Evolutionary conservation across 2,888 invertebrate species (phyloP).

Genomic region (Lottia gigantea): DNA sequence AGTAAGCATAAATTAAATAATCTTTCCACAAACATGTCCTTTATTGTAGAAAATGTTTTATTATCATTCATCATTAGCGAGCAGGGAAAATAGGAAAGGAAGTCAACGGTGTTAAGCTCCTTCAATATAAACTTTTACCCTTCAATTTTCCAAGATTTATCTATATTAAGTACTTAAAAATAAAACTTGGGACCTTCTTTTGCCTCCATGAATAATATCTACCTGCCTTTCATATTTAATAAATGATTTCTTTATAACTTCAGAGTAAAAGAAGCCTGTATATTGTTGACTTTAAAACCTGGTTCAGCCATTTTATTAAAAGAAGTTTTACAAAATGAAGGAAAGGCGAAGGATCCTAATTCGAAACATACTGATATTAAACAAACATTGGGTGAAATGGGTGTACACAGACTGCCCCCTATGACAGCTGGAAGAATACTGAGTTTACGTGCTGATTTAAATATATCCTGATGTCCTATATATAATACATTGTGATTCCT

Average conservation of each 20-base stretch:
- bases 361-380: conserved; percentile 39
- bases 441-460: conserved; percentile 40
- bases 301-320: conserved; percentile 83
- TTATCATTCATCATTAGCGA: no score
- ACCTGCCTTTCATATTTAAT: no score
- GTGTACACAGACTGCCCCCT: conserved; percentile 57
- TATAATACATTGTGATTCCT: no score
- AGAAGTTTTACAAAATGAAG: conserved; percentile 72
- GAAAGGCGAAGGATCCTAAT: conserved; percentile 33
- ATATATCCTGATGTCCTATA: conserved; percentile 15
- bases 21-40: no score
- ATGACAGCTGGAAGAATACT: conserved; percentile 40
- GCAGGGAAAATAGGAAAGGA: no score
- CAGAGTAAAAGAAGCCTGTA: conserved; percentile 76
- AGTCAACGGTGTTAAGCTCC: no score
- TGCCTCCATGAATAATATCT: no score
- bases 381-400: conserved; percentile 61
- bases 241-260: conserved; percentile 18
- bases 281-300: conserved; percentile 79
- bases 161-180: no score
- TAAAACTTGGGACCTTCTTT: no score
- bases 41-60: no score
- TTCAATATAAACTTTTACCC: no score
- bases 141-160: no score
- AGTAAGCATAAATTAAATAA: conserved; percentile 71